Base-by-base conservation (phyloP, 2,888 invertebrate species). In the Minunthozetes semirufus region DNA sequence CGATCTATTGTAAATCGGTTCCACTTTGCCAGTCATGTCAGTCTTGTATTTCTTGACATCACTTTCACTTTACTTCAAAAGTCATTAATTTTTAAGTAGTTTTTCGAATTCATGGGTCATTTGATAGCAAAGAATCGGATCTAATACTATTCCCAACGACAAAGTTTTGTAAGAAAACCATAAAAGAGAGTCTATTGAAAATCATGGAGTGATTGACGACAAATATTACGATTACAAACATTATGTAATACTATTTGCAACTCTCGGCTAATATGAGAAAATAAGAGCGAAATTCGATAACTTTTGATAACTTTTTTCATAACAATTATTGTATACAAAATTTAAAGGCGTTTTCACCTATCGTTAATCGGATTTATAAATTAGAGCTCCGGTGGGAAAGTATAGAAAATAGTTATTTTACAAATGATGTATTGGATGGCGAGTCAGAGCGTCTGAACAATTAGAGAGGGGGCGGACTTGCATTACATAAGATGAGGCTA, bases 21-120 rank as follows among this genome's bases (percentile, higher is more conserved):
- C 27, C 61, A 61, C 61, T 29, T 61, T 61, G 61, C 22, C 61
- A 61, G 61, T 61, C 61, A 61, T 61, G 61, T 61, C 61, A 53
- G 53, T 53, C 53, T n/a, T 53, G 53, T 53, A 11, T 53, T n/a
- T 27, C 29, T 29, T 27, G 15, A 50, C 50, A n/a, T 50, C n/a
- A 61, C 61, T 61, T 61, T 61, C 61, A 29, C 61, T 33, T 33
- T 33, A 33, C 33, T 61, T 22, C 27, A 61, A 27, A 61, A 61
- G 61, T 61, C 61, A 61, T 61, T 61, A 61, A 61, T 61, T 61
- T 61, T 61, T 61, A 29, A 29, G 29, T 29, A 29, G 1, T 29
- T 29, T 61, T 29, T 4, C 17, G 15, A 61, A 61, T 61, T 61
- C 61, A 61, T 27, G 61, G 61, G 27, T 61, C 61, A 61, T 61